Evolutionary conservation across 2,797 vertebrate species (phyloP), one percentile per base, ranked within the genome.

Genomic region (Acipenser transmontanus): DNA sequence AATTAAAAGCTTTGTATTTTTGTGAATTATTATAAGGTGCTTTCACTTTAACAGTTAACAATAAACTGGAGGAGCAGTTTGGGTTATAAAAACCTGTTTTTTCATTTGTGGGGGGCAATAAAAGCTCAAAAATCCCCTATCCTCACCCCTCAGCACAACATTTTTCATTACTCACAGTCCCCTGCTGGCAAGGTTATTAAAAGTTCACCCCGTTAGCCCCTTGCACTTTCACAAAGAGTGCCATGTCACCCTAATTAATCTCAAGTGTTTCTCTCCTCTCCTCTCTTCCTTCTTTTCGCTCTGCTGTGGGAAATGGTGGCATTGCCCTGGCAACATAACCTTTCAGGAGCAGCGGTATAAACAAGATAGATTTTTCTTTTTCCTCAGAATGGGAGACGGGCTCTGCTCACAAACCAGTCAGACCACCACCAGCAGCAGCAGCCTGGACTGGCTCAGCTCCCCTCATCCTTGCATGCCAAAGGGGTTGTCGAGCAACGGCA

Each of bases 291-390:
- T 77, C 66, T 47, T 61, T 73, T 61, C 71, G 56, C 71, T 72
- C 71, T 72, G 73, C 81, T 34, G 82, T 79, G 80, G 88, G 86
- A 90, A 87, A 83, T 66, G 84, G 74, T 81, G 78, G 79, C 74
- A 87, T 90, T 77, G 47, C 87, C 85, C 71, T 4, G 84, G 87
- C 79, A 73, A 88, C 86, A 34, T 34, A 8, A 70, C 73, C 81
- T 87, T 88, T 90, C 85, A 85, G 76, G 72, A 77, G 79, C 78
- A 75, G 76, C 81, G 86, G 84, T 83, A 85, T 87, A 88, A 87
- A 89, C 85, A 78, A 87, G 84, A 89, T 84, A 84, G 82, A 87
- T 88, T 83, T 34, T 68, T 66, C 75, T 70, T 70, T 62, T 67
- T 34, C 67, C 68, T 65, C 65, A 54, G 34, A 51, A 59, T 56